Evolutionary conservation across 2,797 vertebrate genomes (phyloP), one percentile per base, ranked within the genome.

Genomic region (Sebastes itinus): DNA sequence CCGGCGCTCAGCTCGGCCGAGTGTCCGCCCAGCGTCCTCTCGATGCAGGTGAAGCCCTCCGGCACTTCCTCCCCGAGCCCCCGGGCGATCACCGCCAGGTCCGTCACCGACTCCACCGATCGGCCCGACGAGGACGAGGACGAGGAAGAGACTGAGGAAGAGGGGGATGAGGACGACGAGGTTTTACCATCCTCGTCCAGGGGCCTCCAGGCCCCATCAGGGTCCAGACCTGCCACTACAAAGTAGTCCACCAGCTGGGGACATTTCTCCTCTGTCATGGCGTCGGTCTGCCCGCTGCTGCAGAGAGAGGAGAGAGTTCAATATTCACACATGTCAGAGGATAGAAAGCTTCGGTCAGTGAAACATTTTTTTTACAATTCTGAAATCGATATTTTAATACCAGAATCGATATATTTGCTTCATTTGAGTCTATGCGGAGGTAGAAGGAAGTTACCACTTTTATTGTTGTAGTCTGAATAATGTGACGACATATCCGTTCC

Each of bases 231-330:
- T 0, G 97, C 98, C 86, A 99, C 97, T 88, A 99, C 97, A 14
- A 99, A 99, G 81, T 99, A 99, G 92, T 99, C 98, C 95, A 98
- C 97, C 91, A 99, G 95, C 94, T 97, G 97, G 6, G 98, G 98
- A 83, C 96, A 97, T 94, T 96, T 96, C 94, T 99, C 98, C 89
- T 99, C 98, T 14, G 97, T 94, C 97, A 99, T 98, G 93, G 92
- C 92, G 92, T 85, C 88, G 84, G 90, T 89, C 85, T 94, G 95
- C 91, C 93, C 91, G 81, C 91, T 93, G 82, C 95, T 93, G 89
- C 38, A 62, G 46, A 52, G 46, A 52, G 46, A 52, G 18, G 18
- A 52, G 6, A 52, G 42, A 46, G 42, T 46, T 46, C 16, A 46
- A 46, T 46, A 46, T 18, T 46, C 42, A 18, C 42, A 46, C 42